Evolutionary conservation across 53 echinoderm and acorn worm species (phyloP), one percentile per base, ranked within the genome.

Genomic region (Stichopus horrens): DNA sequence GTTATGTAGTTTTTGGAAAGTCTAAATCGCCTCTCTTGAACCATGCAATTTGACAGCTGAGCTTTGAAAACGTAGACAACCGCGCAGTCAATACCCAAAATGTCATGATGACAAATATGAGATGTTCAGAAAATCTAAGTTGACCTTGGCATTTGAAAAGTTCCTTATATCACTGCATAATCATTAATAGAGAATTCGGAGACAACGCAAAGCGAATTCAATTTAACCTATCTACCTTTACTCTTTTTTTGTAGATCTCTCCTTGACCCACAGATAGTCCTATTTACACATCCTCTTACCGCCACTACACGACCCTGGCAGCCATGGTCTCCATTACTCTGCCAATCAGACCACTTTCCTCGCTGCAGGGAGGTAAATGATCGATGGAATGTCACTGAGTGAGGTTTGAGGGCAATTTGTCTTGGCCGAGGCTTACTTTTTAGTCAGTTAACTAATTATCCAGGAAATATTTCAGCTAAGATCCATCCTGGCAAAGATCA

Each of bases 391-490:
- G 71, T 71, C 71, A 71, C 14, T 71, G 19, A 71, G 71, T n/a
- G 19, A 71, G 71, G 71, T 71, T 71, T 71, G 71, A 71, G 71
- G 71, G 71, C 71, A 71, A 18, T 18, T 71, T 71, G 71, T 71
- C 19, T 71, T 71, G 71, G n/a, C 18, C 14, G 18, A 37, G 71
- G 18, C 18, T 71, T 71, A 20, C 5, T 71, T 71, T 71, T 71
- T 71, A 71, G 71, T 71, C 71, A 71, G 14, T 71, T 71, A n/a
- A 71, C 71, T 71, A 71, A 71, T 71, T 71, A 71, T 71, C 71
- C 71, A 71, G 71, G 71, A 71, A 16, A 18, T 71, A 18, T 71
- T 71, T 71, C n/a, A 16, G 71, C n/a, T 5, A 20, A 71, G 7
- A 71, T 71, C 6, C 71, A 71, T 7, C 71, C 18, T 37, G 37